These are phyloP conservation scores for Stenoptilia bipunctidactyla DNA, from an alignment of 2,888 invertebrate genomes.

Conservation along the genomic window DNA sequence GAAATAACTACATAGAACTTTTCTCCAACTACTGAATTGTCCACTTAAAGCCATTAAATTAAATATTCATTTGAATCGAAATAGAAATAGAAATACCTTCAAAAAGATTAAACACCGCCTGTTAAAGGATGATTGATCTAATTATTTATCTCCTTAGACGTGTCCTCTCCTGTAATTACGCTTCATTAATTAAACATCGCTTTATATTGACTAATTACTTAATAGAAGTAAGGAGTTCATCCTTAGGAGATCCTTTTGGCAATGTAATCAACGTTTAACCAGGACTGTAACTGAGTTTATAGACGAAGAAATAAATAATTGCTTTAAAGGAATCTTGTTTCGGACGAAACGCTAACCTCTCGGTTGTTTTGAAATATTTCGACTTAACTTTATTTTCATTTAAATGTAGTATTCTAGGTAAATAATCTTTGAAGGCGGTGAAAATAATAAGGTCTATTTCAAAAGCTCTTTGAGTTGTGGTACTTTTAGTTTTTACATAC, in stretches of 20 bases:
- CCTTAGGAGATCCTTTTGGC: conserved; percentile 14
- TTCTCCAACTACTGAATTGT: too few species aligned
- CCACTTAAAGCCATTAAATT: too few species aligned
- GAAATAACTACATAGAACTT: too few species aligned
- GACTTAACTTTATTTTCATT: too few species aligned
- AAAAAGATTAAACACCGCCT: conserved; percentile 63
- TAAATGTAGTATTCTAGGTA: too few species aligned
- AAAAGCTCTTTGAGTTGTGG: too few species aligned
- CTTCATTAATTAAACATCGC: conserved; percentile 69
- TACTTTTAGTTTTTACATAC: too few species aligned
- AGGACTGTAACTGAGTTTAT: conserved; percentile 41
- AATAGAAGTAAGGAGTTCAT: conserved; percentile 66
- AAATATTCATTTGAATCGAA: too few species aligned
- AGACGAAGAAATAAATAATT: conserved; percentile 44
- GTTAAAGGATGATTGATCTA: conserved; percentile 63
- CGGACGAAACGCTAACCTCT: conserved; percentile 7
- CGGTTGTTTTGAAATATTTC: background rate
- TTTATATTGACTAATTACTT: conserved; percentile 68
- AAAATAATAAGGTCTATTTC: too few species aligned
- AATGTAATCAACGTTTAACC: conserved; percentile 58
- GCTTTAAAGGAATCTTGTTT: conserved; percentile 21
- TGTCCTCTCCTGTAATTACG: conserved; percentile 69
- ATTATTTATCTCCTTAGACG: conserved; percentile 63
- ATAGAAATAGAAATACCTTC: conserved; percentile 32
- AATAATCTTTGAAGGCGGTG: too few species aligned